These are phyloP conservation scores for Ceratosolen solmsi DNA, from an alignment of 1,140 invertebrate genomes.

Conservation along the genomic window DNA sequence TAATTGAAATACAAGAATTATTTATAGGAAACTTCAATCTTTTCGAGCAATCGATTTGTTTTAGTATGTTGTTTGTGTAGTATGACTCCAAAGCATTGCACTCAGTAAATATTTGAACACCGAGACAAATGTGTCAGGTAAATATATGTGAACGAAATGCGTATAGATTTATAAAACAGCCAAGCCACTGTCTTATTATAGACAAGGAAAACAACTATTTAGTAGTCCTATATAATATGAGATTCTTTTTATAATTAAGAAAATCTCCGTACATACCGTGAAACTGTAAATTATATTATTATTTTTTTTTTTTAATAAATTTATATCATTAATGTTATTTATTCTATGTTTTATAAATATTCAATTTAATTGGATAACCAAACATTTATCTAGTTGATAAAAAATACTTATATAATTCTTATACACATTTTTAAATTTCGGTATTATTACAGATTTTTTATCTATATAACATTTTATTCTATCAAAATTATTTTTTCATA, in stretches of 20 bases:
- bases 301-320: too few relatives aligned
- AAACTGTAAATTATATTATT: not conserved
- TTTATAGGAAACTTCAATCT: not conserved
- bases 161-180: slow-evolving; percentile 20
- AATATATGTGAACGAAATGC: slow-evolving; percentile 31
- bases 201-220: not conserved
- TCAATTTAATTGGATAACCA: not conserved
- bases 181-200: not conserved
- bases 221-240: not conserved
- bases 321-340: not conserved
- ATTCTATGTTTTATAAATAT: not conserved
- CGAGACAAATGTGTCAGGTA: slow-evolving; percentile 11
- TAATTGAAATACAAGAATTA: not conserved
- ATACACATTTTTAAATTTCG: too few relatives aligned
- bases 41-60: slow-evolving; percentile 25
- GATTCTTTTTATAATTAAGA: not conserved
- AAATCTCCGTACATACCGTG: not conserved
- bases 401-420: too few relatives aligned
- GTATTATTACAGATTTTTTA: too few relatives aligned
- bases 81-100: slow-evolving; percentile 14
- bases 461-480: not conserved
- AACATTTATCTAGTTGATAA: too few relatives aligned
- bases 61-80: not conserved
- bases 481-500: not conserved
- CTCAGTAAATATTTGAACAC: slow-evolving; percentile 39